Conservation (phyloP, 1,140 invertebrate species). For the Diuraphis noxia region DNA sequence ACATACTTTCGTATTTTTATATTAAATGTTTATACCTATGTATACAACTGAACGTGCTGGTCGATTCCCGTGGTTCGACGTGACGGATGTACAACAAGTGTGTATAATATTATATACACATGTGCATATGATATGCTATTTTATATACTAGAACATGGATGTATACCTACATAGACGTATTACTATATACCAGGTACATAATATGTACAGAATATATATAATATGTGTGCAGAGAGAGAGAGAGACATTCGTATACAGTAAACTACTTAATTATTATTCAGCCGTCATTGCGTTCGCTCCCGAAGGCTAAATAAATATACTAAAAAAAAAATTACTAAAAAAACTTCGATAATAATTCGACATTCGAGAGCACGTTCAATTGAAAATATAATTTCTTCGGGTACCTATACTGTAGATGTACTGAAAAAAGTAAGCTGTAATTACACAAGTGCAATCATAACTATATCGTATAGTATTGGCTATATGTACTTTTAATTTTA, state of each 20-base stretch:
- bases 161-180: not conserved
- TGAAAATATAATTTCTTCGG: not conserved
- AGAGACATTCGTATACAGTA: not conserved
- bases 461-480: not conserved
- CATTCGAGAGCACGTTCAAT: not conserved
- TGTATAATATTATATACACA: not conserved
- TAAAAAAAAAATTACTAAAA: not conserved
- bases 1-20: not conserved
- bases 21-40: not conserved
- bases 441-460: not conserved
- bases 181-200: not conserved
- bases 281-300: not conserved
- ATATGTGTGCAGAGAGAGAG: not conserved
- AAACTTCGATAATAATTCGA: constrained; percentile 1
- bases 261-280: constrained; percentile 41
- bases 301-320: not conserved
- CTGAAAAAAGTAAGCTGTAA: not conserved
- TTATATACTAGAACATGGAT: not conserved
- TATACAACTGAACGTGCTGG: not conserved
- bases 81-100: not conserved
- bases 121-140: not conserved
- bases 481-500: not conserved
- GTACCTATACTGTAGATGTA: not conserved
- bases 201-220: not conserved
- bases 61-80: not conserved